Evolutionary conservation across 2,113 vertebrate genomes (phyloP).

Genomic region (Equus quagga): DNA sequence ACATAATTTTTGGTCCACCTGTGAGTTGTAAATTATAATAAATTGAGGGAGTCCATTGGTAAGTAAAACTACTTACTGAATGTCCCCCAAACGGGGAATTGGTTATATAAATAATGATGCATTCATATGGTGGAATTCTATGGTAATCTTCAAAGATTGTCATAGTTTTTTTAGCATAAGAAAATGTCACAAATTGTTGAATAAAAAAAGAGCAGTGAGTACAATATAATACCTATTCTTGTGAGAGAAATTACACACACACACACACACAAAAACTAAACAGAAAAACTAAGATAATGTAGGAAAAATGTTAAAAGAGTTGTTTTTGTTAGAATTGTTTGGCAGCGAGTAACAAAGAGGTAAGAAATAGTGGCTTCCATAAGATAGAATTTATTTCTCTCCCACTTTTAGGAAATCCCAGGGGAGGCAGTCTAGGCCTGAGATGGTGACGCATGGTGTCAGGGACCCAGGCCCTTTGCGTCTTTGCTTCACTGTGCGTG

Average conservation of each 20-base stretch:
- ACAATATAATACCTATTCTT: neutral
- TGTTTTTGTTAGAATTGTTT: conserved; percentile 35
- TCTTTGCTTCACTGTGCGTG: neutral
- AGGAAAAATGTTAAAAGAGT: neutral
- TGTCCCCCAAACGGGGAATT: neutral
- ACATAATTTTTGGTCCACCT: neutral
- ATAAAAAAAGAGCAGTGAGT: neutral
- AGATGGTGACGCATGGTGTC: neutral
- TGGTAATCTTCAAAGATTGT: neutral
- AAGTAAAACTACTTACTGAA: conserved; percentile 4
- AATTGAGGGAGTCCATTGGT: neutral
- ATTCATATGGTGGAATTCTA: conserved; percentile 3
- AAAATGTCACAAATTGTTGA: conserved; percentile 2
- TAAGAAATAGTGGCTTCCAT: neutral
- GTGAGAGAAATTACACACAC: neutral
- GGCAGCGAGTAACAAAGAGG: neutral
- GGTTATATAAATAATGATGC: neutral
- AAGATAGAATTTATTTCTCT: conserved; percentile 23
- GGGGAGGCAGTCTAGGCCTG: neutral
- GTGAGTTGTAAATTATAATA: conserved; percentile 1
- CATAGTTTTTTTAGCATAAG: neutral
- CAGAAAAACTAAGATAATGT: neutral
- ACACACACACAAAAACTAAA: neutral
- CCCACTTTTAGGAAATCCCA: neutral
- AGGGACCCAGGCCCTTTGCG: neutral